Conservation (phyloP, 2,113 vertebrate genomes). For the Sus scrofa region DNA sequence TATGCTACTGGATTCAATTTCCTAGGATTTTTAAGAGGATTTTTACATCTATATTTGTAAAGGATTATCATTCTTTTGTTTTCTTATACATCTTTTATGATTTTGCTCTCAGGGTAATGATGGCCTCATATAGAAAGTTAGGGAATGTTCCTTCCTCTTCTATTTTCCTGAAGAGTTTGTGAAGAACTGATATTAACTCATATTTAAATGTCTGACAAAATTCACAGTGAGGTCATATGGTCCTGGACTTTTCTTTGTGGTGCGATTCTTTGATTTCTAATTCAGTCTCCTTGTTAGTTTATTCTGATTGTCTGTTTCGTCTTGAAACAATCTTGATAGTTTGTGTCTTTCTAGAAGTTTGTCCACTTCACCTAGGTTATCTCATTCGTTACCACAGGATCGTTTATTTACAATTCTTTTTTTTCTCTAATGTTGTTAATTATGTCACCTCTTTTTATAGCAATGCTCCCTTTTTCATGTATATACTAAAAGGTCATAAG, state of each 20-base stretch:
- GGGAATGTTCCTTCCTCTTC: neutral
- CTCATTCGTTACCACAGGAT: neutral
- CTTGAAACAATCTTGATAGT: neutral
- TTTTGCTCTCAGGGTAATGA: neutral
- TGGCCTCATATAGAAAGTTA: neutral
- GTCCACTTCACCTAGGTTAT: neutral
- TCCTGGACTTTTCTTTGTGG: neutral
- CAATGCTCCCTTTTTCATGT: neutral
- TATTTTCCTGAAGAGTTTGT: neutral
- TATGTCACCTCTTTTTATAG: neutral
- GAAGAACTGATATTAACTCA: neutral
- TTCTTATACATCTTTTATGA: neutral
- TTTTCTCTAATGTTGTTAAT: neutral
- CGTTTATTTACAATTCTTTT: neutral
- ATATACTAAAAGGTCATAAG: neutral
- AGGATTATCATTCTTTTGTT: neutral
- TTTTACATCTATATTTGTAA: neutral
- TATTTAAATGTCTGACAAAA: neutral
- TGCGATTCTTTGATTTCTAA: neutral
- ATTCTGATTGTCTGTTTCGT: neutral
- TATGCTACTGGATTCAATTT: neutral
- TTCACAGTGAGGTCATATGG: neutral
- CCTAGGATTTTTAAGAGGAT: neutral
- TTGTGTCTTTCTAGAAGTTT: conserved; percentile 13
- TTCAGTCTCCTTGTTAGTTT: neutral